Conservation (phyloP, 2,113 vertebrate species). For the Sebastes fasciatus region DNA sequence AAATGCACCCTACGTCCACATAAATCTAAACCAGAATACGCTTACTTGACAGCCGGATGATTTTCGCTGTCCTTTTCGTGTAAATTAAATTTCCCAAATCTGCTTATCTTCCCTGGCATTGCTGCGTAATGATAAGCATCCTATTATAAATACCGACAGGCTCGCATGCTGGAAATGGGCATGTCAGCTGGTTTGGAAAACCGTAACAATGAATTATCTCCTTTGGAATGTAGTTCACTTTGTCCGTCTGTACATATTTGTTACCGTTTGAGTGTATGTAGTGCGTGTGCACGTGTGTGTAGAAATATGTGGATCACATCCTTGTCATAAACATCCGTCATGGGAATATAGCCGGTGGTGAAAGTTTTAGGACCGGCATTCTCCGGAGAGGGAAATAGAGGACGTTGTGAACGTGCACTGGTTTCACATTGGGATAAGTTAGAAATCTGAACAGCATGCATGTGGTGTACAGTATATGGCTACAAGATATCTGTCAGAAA, state of each 20-base stretch:
- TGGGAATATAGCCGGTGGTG: constrained; percentile 48
- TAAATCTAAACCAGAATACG: constrained; percentile 21
- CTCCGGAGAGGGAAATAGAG: constrained; percentile 30
- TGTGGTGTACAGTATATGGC: not conserved
- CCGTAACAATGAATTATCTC: constrained; percentile 58
- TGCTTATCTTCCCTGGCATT: constrained; percentile 36
- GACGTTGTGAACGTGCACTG: constrained; percentile 42
- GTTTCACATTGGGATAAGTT: constrained; percentile 42
- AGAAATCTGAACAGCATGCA: constrained; percentile 22
- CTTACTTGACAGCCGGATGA: constrained; percentile 44
- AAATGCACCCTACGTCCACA: not conserved
- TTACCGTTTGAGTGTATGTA: not conserved
- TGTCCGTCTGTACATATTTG: constrained; percentile 25
- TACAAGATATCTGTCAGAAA: not conserved
- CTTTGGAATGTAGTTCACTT: constrained; percentile 50
- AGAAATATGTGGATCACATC: constrained; percentile 67
- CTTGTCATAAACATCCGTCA: constrained; percentile 71
- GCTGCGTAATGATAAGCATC: constrained; percentile 58
- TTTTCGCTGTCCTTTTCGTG: constrained; percentile 41
- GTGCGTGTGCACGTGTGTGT: constrained; percentile 4
- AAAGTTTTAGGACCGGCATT: constrained; percentile 62
- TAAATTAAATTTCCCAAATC: constrained; percentile 62
- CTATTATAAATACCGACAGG: constrained; percentile 57
- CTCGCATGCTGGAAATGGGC: constrained; percentile 41
- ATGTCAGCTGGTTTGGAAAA: constrained; percentile 60